These are phyloP conservation scores for Molossus molossus DNA, from an alignment of 2,797 vertebrate species.

Conservation along the genomic window DNA sequence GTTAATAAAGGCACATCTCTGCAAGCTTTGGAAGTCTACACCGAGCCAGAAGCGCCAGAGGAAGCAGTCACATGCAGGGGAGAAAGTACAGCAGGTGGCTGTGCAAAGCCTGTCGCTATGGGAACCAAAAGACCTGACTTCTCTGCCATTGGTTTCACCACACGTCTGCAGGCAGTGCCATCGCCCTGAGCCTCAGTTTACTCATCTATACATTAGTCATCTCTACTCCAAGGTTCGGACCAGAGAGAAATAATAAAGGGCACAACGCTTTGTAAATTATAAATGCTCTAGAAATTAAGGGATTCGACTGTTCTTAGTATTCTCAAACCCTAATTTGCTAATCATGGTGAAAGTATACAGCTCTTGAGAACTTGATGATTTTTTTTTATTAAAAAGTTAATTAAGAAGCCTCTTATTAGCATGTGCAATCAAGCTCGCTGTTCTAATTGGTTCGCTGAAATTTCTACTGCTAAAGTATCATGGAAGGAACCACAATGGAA, in stretches of 20 bases:
- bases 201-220: background rate
- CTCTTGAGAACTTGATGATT: background rate
- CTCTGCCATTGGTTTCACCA: background rate
- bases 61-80: background rate
- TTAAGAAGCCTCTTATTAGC: constrained; percentile 52
- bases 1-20: background rate
- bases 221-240: background rate
- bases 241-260: constrained; percentile 1
- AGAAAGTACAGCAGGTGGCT: background rate
- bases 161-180: background rate
- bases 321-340: constrained; percentile 46
- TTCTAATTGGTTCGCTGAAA: constrained; percentile 49
- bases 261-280: background rate
- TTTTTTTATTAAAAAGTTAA: constrained; percentile 71
- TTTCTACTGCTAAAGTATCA: constrained; percentile 35
- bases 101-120: background rate
- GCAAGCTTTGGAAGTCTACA: background rate
- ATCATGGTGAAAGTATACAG: constrained; percentile 35
- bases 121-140: background rate
- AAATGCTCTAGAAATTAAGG: constrained; percentile 42
- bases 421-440: constrained; percentile 48
- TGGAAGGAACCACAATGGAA: constrained; percentile 37
- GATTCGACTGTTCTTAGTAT: background rate
- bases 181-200: background rate
- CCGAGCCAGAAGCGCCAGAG: background rate